These are phyloP conservation scores for Philhelius pedissequus DNA, from an alignment of 2,888 invertebrate genomes.

Conservation along the genomic window DNA sequence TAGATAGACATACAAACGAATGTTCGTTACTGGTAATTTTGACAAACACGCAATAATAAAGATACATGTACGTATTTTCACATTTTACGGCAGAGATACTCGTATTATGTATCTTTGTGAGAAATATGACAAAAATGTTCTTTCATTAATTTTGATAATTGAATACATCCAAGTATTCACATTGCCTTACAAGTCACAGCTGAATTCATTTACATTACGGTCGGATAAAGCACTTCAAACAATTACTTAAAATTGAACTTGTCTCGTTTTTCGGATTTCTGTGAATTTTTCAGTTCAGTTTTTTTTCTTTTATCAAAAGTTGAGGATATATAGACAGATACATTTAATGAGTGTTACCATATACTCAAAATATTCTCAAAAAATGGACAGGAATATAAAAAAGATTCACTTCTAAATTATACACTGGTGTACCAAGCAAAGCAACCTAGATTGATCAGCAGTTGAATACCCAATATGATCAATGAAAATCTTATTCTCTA, in stretches of 20 bases:
- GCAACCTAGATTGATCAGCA: too few relatives aligned
- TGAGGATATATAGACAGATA: too few relatives aligned
- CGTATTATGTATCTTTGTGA: background rate
- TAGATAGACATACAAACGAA: background rate
- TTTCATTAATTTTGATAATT: slow-evolving; percentile 57
- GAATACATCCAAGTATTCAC: slow-evolving; percentile 33
- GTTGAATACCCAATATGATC: too few relatives aligned
- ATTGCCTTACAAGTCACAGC: slow-evolving; percentile 12
- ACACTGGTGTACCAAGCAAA: too few relatives aligned
- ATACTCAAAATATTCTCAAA: background rate
- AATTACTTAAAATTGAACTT: slow-evolving; percentile 39
- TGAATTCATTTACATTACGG: slow-evolving; percentile 15
- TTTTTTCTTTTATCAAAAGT: background rate
- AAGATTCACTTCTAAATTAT: too few relatives aligned
- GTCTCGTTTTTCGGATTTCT: slow-evolving; percentile 1
- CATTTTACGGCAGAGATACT: background rate
- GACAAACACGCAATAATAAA: background rate
- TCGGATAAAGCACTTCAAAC: slow-evolving; percentile 26
- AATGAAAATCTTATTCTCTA: too few relatives aligned
- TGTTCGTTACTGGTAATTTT: background rate
- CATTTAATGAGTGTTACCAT: background rate
- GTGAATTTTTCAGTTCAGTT: background rate
- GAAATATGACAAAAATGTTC: slow-evolving; percentile 10
- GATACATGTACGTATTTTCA: background rate
- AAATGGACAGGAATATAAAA: too few relatives aligned